Evolutionary conservation across 1,140 invertebrate species (phyloP), one percentile per base, ranked within the genome.

Genomic region (Popillia japonica): DNA sequence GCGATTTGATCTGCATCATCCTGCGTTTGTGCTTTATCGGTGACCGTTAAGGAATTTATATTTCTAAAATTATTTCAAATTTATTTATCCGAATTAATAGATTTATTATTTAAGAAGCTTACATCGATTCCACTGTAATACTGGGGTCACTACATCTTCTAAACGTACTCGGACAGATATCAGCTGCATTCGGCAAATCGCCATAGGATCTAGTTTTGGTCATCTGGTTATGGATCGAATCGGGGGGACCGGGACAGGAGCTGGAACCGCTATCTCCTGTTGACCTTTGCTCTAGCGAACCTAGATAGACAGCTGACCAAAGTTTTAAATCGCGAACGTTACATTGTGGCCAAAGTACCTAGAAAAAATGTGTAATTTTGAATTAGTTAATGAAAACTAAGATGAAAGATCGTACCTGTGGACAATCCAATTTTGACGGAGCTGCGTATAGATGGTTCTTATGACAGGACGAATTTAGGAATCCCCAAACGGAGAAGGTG

Each of bases 401-500:
- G 9, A 55, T 76, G 3, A 22, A 0, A 14, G 48, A n/a, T 14
- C 6, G 44, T 41, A 72, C 75, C 78, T 78, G 76, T 20, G 75
- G 77, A 27, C 77, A 61, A 73, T 75, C 40, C 10, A 41, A 68
- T 40, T 20, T 68, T 22, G 61, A 27, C 1, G 88, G 88, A 59
- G 92, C 89, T 48, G 87, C 87, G 88, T 96, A 98, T 11, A 98
- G 89, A 87, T 95, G 94, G 91, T 98, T 99, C 80, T 91, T 89
- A 87, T 97, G 98, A 77, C 92, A 90, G 59, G 89, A 91, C 80
- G 90, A 93, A 85, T 89, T 91, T 64, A 99, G 89, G 86, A 97
- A 94, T 78, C 92, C 91, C 96, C 96, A 98, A 40, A 98, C 93
- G 7, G 95, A 96, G 85, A 94, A 95, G 20, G 95, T 96, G 77